Conservation (phyloP, 2,888 invertebrate species). For the Eurytoma adleriae region DNA sequence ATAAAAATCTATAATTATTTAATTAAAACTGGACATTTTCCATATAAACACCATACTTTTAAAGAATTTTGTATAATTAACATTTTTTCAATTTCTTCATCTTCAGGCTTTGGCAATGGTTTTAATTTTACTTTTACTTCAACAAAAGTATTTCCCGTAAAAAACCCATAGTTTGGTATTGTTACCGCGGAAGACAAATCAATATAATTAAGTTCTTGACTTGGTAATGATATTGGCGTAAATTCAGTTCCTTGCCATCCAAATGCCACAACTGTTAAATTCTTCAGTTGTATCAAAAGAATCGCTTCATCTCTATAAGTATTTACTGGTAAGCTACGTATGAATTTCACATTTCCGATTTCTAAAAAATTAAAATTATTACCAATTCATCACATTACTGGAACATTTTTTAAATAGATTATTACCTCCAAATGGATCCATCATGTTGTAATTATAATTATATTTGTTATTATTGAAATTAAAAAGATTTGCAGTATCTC, state of each 20-base stretch:
- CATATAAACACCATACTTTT: slow-evolving; percentile 65
- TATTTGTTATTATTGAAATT: slow-evolving; percentile 62
- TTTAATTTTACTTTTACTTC: slow-evolving; percentile 66
- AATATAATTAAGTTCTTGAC: slow-evolving; percentile 58
- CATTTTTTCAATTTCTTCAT: slow-evolving; percentile 67
- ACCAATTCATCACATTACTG: no score
- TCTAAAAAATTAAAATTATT: slow-evolving; percentile 57
- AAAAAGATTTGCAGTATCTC: slow-evolving; percentile 62
- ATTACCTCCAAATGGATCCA: slow-evolving; percentile 64
- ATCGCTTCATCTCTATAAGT: slow-evolving; percentile 76
- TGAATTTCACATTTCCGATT: slow-evolving; percentile 62
- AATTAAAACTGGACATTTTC: slow-evolving; percentile 1
- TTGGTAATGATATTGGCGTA: slow-evolving; percentile 58
- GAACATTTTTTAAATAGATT: neutral
- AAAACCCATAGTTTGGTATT: slow-evolving; percentile 67
- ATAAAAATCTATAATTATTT: neutral
- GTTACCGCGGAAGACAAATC: slow-evolving; percentile 63
- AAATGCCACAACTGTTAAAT: slow-evolving; percentile 62
- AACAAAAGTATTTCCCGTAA: slow-evolving; percentile 62
- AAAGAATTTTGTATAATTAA: slow-evolving; percentile 65
- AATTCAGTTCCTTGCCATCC: slow-evolving; percentile 66
- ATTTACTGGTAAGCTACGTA: slow-evolving; percentile 69
- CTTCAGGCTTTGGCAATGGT: slow-evolving; percentile 67
- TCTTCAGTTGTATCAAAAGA: slow-evolving; percentile 73
- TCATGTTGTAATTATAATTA: slow-evolving; percentile 59